A percentile compares a stretch with the other conserved stretches of the same genome.
Conservation (phyloP, 2,888 invertebrate genomes). For the Nomada fabriciana region DNA sequence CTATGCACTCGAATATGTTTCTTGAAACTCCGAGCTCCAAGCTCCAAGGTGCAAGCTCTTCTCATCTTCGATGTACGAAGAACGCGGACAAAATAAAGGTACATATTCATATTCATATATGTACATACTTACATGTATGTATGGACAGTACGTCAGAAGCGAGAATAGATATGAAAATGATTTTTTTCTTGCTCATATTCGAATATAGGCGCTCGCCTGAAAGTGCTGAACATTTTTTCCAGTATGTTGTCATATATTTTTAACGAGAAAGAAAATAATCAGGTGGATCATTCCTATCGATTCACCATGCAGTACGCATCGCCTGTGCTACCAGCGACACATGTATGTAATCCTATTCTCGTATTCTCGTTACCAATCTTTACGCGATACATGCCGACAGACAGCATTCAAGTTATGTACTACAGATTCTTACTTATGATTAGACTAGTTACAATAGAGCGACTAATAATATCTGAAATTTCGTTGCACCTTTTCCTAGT, state of each 20-base stretch:
- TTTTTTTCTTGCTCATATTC: too few species aligned
- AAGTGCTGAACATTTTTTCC: neutral
- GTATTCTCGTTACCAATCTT: slow-evolving; percentile 12
- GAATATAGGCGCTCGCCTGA: too few species aligned
- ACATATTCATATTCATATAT: too few species aligned
- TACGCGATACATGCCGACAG: neutral
- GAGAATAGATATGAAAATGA: too few species aligned
- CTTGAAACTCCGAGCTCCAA: neutral
- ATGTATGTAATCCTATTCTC: too few species aligned
- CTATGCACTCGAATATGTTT: slow-evolving; percentile 16
- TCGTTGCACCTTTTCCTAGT: slow-evolving; percentile 54
- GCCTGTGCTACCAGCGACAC: slow-evolving; percentile 58
- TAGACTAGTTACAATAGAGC: slow-evolving; percentile 10
- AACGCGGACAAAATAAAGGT: slow-evolving; percentile 2
- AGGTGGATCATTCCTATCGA: neutral
- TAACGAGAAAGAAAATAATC: neutral
- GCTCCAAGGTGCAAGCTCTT: slow-evolving; percentile 1
- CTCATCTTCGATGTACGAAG: slow-evolving; percentile 2
- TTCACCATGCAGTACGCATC: slow-evolving; percentile 11
- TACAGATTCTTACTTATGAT: slow-evolving; percentile 40
- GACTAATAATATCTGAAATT: slow-evolving; percentile 50
- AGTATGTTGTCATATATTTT: neutral
- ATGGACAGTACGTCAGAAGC: neutral
- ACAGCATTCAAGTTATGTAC: neutral
- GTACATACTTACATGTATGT: too few species aligned